These are phyloP conservation scores for Sminthopsis crassicaudata DNA, from an alignment of 2,113 vertebrate genomes.

Conservation along the genomic window DNA sequence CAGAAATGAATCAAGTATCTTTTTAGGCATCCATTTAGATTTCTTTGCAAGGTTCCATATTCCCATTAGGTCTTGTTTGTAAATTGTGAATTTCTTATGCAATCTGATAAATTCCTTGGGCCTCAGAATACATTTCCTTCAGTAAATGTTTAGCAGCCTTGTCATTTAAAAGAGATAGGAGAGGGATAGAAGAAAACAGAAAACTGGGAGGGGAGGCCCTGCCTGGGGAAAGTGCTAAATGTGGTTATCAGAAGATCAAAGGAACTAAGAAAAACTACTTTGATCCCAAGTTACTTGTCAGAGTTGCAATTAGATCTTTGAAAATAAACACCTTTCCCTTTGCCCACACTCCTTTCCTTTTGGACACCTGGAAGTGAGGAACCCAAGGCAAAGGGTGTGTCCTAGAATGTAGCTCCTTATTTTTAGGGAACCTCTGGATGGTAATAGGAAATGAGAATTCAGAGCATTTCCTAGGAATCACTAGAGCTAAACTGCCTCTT, in stretches of 20 bases:
- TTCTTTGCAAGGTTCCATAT: not conserved
- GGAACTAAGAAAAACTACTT: constrained; percentile 66
- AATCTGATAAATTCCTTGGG: not conserved
- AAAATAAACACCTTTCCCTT: constrained; percentile 13
- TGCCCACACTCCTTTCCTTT: not conserved
- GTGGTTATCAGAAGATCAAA: constrained; percentile 79
- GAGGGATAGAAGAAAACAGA: constrained; percentile 48
- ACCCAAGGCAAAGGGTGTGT: not conserved
- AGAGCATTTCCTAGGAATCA: not conserved
- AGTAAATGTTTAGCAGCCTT: constrained; percentile 70
- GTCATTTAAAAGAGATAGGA: constrained; percentile 69
- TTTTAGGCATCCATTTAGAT: not conserved
- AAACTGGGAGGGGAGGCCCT: constrained; percentile 52
- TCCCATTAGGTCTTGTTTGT: not conserved
- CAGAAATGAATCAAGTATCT: not conserved
- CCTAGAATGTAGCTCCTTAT: not conserved
- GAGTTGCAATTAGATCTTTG: constrained; percentile 66
- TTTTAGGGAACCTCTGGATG: not conserved
- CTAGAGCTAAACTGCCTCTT: not conserved
- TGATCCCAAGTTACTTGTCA: constrained; percentile 73
- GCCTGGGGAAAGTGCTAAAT: constrained; percentile 70
- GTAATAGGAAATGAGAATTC: not conserved
- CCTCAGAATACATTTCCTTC: constrained; percentile 56
- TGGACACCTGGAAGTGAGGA: constrained; percentile 67
- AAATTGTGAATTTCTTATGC: not conserved